Percentiles rank a stretch among this genome's conserved stretches.
phyloP scores from a whole-genome alignment of 2,797 vertebrate genomes.

The Potorous gilbertii region DNA sequence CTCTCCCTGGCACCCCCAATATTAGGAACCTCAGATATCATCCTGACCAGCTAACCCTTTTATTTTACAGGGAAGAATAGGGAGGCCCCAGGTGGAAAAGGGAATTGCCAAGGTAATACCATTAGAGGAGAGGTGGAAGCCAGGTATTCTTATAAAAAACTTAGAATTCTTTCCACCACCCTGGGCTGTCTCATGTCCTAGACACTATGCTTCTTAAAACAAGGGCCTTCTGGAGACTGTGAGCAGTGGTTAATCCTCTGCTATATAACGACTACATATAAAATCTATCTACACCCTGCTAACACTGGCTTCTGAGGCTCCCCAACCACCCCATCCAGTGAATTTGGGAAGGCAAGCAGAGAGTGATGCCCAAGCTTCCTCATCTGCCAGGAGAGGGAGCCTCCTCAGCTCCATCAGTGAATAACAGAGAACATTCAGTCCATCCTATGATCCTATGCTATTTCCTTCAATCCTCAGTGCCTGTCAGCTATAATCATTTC shows the following conservation, averaged over 20 bases:
- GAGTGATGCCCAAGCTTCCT: not conserved
- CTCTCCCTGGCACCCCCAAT: not conserved
- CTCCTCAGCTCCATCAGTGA: not conserved
- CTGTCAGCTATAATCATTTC: not conserved
- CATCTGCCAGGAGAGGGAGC: accelerated
- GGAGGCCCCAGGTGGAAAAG: not conserved
- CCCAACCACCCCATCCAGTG: not conserved
- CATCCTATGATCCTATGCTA: not conserved
- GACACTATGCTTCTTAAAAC: not conserved
- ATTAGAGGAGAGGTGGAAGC: not conserved
- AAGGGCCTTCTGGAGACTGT: not conserved
- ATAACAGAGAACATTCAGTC: not conserved
- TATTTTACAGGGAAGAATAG: not conserved
- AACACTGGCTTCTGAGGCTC: not conserved
- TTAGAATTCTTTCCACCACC: not conserved
- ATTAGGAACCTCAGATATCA: not conserved
- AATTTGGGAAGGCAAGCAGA: not conserved
- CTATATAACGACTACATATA: not conserved
- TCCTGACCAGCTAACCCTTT: not conserved
- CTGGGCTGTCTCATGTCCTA: not conserved
- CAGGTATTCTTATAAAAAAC: not conserved
- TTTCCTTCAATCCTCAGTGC: not conserved
- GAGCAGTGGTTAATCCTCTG: not conserved
- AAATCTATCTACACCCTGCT: not conserved
- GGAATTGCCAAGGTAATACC: not conserved